These are phyloP conservation scores for Tamias sibiricus DNA, from an alignment of 2,113 vertebrate genomes.

Conservation along the genomic window DNA sequence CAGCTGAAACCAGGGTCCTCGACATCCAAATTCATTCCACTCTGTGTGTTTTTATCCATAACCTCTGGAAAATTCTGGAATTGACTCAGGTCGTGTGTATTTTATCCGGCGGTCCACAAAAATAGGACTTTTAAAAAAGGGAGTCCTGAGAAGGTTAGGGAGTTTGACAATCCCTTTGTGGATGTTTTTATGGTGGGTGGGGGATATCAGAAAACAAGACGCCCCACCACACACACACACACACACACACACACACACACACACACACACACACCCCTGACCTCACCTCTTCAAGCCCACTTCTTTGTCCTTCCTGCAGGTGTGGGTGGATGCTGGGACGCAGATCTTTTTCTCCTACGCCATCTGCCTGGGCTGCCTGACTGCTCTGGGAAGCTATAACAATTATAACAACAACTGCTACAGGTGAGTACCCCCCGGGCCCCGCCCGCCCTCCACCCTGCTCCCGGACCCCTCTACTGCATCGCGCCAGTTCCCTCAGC, in stretches of 20 bases:
- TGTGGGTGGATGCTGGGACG: constrained; percentile 99
- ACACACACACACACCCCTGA: not conserved
- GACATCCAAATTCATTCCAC: not conserved
- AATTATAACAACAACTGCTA: constrained; percentile 99
- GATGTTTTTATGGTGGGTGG: not conserved
- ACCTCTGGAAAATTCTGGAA: not conserved
- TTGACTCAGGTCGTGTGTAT: not conserved
- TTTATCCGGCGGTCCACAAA: not conserved
- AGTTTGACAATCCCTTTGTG: not conserved
- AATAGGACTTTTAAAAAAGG: not conserved
- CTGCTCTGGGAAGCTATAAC: constrained; percentile 98
- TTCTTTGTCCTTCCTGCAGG: constrained; percentile 85
- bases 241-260: accelerated
- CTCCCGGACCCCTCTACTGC: not conserved
- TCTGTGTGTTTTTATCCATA: not conserved
- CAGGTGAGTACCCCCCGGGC: constrained; percentile 87
- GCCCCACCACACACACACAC: accelerated
- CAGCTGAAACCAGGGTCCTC: not conserved
- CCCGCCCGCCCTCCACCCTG: not conserved
- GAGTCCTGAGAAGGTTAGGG: not conserved
- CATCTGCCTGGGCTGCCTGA: constrained; percentile 98
- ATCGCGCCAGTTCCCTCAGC: not conserved
- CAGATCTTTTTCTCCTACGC: constrained; percentile 99
- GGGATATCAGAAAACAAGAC: not conserved
- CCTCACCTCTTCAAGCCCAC: not conserved